Conservation (phyloP, 2,888 invertebrate genomes). For the Pimpla rufipes region DNA sequence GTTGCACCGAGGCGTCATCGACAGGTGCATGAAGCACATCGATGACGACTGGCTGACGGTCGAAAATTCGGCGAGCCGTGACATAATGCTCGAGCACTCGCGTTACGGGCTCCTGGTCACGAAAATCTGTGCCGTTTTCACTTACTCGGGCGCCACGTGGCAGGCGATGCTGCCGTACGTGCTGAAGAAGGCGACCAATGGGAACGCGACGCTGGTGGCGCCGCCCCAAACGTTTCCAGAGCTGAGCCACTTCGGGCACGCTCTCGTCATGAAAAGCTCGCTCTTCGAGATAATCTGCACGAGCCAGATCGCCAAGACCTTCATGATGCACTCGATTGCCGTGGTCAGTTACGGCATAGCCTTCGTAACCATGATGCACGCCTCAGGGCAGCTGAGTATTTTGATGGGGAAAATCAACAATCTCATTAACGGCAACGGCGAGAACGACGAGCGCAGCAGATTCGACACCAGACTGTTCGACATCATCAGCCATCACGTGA, state of each 20-base stretch:
- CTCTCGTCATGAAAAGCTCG: constrained; percentile 71
- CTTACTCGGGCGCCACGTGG: constrained; percentile 70
- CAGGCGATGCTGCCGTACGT: constrained; percentile 57
- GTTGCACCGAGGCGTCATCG: constrained; percentile 58
- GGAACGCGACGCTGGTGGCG: constrained; percentile 59
- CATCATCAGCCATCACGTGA: constrained; percentile 54
- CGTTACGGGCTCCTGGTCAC: constrained; percentile 71
- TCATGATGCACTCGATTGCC: constrained; percentile 73
- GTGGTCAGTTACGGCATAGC: constrained; percentile 73
- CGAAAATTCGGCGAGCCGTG: constrained; percentile 37
- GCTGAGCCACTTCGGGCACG: constrained; percentile 73
- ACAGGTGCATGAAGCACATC: constrained; percentile 71
- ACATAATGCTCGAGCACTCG: constrained; percentile 72
- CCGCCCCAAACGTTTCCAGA: constrained; percentile 70
- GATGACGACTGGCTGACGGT: constrained; percentile 72
- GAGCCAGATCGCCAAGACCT: constrained; percentile 71
- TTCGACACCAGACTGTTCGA: constrained; percentile 20
- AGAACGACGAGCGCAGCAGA: background rate
- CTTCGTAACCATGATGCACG: constrained; percentile 75
- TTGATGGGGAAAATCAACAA: constrained; percentile 50
- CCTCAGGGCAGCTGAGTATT: constrained; percentile 73
- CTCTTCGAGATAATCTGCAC: constrained; percentile 75
- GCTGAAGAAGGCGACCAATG: constrained; percentile 46
- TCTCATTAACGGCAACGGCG: constrained; percentile 51
- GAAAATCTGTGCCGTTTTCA: constrained; percentile 64